These are phyloP conservation scores for Eclectus roratus DNA, from an alignment of 2,113 vertebrate genomes.

Conservation along the genomic window DNA sequence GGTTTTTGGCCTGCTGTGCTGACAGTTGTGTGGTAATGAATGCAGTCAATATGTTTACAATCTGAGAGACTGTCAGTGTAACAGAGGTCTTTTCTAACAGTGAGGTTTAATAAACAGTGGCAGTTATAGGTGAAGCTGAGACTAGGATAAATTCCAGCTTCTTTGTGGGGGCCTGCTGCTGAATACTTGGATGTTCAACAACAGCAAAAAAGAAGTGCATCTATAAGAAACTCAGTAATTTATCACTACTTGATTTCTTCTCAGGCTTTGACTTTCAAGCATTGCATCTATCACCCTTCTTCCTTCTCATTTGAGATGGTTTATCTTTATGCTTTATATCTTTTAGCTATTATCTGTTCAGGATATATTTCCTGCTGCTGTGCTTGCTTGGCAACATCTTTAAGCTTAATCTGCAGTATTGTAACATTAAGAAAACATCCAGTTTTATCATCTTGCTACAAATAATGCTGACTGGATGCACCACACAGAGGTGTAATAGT, in stretches of 20 bases:
- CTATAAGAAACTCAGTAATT: not conserved
- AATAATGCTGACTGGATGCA: not conserved
- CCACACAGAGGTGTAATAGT: not conserved
- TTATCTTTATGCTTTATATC: not conserved
- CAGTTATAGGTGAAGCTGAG: not conserved
- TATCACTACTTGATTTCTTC: not conserved
- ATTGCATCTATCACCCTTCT: not conserved
- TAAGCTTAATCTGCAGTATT: not conserved
- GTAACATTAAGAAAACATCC: not conserved
- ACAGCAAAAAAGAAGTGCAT: not conserved
- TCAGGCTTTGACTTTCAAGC: not conserved
- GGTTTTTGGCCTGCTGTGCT: not conserved
- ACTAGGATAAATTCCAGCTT: not conserved
- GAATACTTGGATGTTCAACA: not conserved
- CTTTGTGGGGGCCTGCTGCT: not conserved
- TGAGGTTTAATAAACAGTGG: slow-evolving; percentile 1
- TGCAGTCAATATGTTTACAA: not conserved
- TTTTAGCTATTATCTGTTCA: not conserved
- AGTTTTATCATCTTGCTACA: not conserved
- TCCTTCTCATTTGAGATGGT: not conserved
- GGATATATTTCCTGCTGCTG: not conserved
- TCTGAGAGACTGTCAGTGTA: not conserved
- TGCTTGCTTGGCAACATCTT: slow-evolving; percentile 4
- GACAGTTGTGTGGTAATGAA: not conserved
- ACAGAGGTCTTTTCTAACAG: slow-evolving; percentile 3